Evolutionary conservation across 2,888 invertebrate genomes (phyloP), one percentile per base, ranked within the genome.

Genomic region (Meliscaeva auricollis): DNA sequence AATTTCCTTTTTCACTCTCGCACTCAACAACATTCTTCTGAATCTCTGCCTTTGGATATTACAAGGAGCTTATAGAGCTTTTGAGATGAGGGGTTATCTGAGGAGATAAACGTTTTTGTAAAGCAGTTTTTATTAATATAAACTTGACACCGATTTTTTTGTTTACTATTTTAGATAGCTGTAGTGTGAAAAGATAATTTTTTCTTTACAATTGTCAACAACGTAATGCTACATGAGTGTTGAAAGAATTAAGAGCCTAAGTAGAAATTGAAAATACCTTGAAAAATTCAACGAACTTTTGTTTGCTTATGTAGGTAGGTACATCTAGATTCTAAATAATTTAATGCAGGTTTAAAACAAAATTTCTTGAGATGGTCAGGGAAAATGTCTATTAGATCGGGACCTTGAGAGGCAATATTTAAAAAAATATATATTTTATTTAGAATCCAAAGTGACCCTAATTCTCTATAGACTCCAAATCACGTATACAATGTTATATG

Each of bases 81-180:
- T 54, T 54, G 6, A 48, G 38, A 48, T 38, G 9, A 15, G 32
- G 6, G n/a, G 30, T 46, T 20, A 26, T 62, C 17, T 11, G 13
- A 15, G n/a, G n/a, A 66, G 68, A 80, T 69, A 74, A 38, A 69
- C 54, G 13, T 15, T 48, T 44, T 62, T 2, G 26, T 30, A 15
- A 54, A 44, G 11, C 13, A 11, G 38, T 81, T 81, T 78, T 74
- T 83, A 83, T 83, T 74, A 44, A 74, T 48, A 48, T 74, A 78
- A 69, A 78, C 78, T 83, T 83, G 83, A 78, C 73, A 83, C 30
- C n/a, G 9, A 54, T 74, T 77, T 73, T 48, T 38, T 50, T 64
- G 44, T 60, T 62, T 75, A 58, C 41, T 75, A 70, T 22, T 41
- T 13, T 3, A 20, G 46, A 41, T 32, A 30, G 15, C 3, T 54